A percentile compares a stretch with the other conserved stretches of the same genome.
These are phyloP conservation scores for Oenanthe oenanthe DNA, from an alignment of 2,113 vertebrate genomes.

Conservation along the genomic window DNA sequence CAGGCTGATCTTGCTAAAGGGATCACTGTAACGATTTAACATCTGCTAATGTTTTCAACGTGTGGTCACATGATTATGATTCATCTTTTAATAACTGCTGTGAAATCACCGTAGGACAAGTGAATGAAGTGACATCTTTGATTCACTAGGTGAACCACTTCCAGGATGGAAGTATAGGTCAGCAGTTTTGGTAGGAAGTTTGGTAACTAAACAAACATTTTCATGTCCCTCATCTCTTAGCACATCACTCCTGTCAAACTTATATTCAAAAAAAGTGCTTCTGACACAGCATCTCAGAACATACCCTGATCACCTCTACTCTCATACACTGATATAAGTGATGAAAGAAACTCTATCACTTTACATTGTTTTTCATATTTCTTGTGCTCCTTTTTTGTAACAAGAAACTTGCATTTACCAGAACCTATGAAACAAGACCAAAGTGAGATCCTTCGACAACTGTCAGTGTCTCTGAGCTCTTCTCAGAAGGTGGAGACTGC, in stretches of 20 bases:
- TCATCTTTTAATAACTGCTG: neutral
- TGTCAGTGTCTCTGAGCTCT: neutral
- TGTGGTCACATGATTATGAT: neutral
- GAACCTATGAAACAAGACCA: neutral
- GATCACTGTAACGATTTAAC: neutral
- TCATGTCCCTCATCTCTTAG: neutral
- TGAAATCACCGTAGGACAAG: neutral
- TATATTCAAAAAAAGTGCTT: fast-evolving
- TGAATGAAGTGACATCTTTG: neutral
- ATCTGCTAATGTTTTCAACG: neutral
- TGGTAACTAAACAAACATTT: neutral
- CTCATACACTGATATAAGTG: neutral
- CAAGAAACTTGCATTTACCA: neutral
- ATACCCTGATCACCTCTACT: neutral
- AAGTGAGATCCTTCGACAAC: neutral
- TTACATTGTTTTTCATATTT: neutral
- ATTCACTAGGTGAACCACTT: neutral
- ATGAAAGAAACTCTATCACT: neutral
- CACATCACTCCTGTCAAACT: neutral
- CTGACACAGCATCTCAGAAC: neutral
- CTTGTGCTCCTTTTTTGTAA: neutral
- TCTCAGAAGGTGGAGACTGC: neutral
- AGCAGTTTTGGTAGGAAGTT: neutral
- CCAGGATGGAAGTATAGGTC: neutral
- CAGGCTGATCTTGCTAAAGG: neutral